Conservation (phyloP, 2,113 vertebrate genomes). For the Pseudopipra pipra region DNA sequence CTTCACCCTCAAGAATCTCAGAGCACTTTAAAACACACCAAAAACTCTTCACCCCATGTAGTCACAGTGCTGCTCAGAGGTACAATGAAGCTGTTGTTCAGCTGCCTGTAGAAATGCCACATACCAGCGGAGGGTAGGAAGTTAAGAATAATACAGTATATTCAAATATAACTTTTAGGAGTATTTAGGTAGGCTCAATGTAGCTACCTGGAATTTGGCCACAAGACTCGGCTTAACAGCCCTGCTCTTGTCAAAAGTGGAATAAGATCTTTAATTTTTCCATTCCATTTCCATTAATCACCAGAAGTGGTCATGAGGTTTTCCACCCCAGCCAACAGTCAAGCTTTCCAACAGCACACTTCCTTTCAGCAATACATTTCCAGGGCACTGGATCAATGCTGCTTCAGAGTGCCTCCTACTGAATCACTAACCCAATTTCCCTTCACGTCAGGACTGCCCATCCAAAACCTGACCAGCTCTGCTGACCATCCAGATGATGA, state of each 20-base stretch:
- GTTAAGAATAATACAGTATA: conserved; percentile 39
- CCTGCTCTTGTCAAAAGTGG: conserved; percentile 43
- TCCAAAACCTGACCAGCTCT: background rate
- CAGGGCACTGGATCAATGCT: background rate
- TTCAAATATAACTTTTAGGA: conserved; percentile 53
- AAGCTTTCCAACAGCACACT: background rate
- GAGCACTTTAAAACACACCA: conserved; percentile 3
- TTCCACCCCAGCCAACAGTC: conserved; percentile 25
- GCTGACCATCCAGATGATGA: background rate
- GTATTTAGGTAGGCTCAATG: conserved; percentile 57
- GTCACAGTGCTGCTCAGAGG: background rate
- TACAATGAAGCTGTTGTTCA: conserved; percentile 57
- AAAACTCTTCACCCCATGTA: background rate
- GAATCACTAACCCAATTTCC: background rate
- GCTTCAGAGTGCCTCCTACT: conserved; percentile 30
- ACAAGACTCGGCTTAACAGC: conserved; percentile 48
- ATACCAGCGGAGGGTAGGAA: conserved; percentile 30
- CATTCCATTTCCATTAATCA: conserved; percentile 57
- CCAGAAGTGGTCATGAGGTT: conserved; percentile 48
- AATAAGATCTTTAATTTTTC: conserved; percentile 56
- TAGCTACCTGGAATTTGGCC: conserved; percentile 58
- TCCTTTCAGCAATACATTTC: background rate
- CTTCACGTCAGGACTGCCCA: rapidly evolving
- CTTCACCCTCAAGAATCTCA: background rate
- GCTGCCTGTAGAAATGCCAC: background rate